Conservation (phyloP, 2,888 invertebrate species). For the Rugalucina vietnamica region DNA sequence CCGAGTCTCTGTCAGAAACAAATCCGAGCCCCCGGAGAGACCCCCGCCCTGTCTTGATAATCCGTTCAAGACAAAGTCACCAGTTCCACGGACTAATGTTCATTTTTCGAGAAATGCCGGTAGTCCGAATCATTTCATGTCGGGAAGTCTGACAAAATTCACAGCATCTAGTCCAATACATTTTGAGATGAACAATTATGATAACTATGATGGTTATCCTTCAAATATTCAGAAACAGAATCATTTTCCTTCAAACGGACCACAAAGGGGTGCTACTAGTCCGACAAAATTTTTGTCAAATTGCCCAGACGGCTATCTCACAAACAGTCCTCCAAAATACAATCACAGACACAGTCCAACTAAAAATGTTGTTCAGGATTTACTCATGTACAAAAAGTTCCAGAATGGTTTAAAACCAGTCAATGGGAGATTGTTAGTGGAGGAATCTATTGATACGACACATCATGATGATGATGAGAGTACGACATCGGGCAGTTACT, state of each 20-base stretch:
- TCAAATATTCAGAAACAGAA: constrained; percentile 40
- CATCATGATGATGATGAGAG: constrained; percentile 58
- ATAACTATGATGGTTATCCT: background rate
- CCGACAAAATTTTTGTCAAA: constrained; percentile 33
- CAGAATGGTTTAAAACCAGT: constrained; percentile 55
- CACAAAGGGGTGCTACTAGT: constrained; percentile 7
- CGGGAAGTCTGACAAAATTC: constrained; percentile 53
- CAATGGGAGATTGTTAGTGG: constrained; percentile 39
- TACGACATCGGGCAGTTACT: constrained; percentile 61
- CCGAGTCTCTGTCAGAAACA: constrained; percentile 44
- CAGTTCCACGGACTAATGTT: constrained; percentile 28
- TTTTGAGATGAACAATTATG: constrained; percentile 10
- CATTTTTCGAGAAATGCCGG: constrained; percentile 41
- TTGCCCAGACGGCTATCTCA: background rate
- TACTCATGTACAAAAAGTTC: constrained; percentile 63
- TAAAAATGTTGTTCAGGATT: constrained; percentile 60
- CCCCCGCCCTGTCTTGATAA: constrained; percentile 57
- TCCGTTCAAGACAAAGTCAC: constrained; percentile 54
- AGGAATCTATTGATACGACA: constrained; percentile 60
- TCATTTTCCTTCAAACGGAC: constrained; percentile 15
- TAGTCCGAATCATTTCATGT: constrained; percentile 51
- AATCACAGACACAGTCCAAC: constrained; percentile 49
- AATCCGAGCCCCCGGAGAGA: constrained; percentile 46
- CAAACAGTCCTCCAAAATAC: background rate
- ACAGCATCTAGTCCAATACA: constrained; percentile 14